Evolutionary conservation across 2,888 invertebrate species (phyloP).

Genomic region (Epistrophe eligans): DNA sequence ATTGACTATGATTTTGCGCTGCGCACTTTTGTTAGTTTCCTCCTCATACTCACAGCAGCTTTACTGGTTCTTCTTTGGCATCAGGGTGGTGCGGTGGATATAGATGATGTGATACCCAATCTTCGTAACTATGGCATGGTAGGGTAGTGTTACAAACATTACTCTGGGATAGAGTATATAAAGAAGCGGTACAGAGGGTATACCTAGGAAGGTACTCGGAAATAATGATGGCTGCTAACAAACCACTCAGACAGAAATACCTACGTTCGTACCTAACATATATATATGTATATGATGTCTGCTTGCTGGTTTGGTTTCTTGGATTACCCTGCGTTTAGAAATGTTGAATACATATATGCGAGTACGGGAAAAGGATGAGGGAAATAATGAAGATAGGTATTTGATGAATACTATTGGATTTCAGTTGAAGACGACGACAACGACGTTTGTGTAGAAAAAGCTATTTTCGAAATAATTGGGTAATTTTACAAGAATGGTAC

Average conservation of each 20-base stretch:
- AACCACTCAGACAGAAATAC: slow-evolving; percentile 71
- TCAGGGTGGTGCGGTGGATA: slow-evolving; percentile 33
- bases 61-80: not conserved
- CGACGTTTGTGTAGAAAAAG: slow-evolving; percentile 51
- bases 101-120: slow-evolving; percentile 70
- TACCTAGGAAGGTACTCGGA: slow-evolving; percentile 62
- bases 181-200: slow-evolving; percentile 24
- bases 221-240: slow-evolving; percentile 75
- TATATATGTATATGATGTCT: slow-evolving; percentile 11
- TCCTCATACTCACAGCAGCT: slow-evolving; percentile 26
- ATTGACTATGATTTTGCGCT: slow-evolving; percentile 69
- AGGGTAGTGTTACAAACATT: slow-evolving; percentile 57
- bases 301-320: slow-evolving; percentile 45
- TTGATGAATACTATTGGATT: slow-evolving; percentile 71
- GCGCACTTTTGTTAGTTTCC: slow-evolving; percentile 70
- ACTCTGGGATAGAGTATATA: slow-evolving; percentile 9
- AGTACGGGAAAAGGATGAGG: not conserved
- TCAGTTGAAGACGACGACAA: slow-evolving; percentile 50
- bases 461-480: slow-evolving; percentile 71
- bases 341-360: not conserved
- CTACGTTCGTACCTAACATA: slow-evolving; percentile 3
- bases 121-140: slow-evolving; percentile 66
- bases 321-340: slow-evolving; percentile 36
- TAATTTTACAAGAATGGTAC: slow-evolving; percentile 46
- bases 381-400: slow-evolving; percentile 43